Evolutionary conservation across 2,797 vertebrate species (phyloP), one percentile per base, ranked within the genome.

Genomic region (Chelon labrosus): DNA sequence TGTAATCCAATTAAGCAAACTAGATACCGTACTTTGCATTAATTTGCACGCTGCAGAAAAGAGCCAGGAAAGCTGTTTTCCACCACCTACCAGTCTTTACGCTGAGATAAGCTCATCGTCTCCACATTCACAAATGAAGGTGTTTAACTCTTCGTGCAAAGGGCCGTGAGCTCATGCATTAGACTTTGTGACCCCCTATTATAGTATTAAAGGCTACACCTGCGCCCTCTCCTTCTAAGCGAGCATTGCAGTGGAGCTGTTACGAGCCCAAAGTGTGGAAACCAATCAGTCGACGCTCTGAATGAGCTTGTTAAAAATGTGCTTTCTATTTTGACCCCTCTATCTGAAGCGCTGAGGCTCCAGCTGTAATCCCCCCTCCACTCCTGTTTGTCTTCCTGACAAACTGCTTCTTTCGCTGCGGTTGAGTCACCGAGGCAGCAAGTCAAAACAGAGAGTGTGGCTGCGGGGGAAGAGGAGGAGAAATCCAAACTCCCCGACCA

Each of bases 281-380:
- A 59, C 1, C 9, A 17, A 64, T 54, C 10, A 10, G 31, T 13
- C 58, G 2, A 13, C 17, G 14, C 25, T 63, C 39, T 31, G 10
- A 65, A 62, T 37, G 17, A 65, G 42, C 22, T 61, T 14, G 10
- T 37, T 38, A 27, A 46, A 65, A 46, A 38, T 64, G 7, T 38
- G n/a, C 7, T 31, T 69, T 72, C 66, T 7, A 20, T 52, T 69
- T 39, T 54, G 53, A 42, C 70, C 35, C 37, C 10, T 70, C 56
- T 20, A 16, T 70, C 20, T 70, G 42, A 25, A 66, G 51, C 79
- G 87, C 88, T 72, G 41, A 67, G 66, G 68, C 76, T 70, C 55
- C 14, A 59, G 7, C 31, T 66, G 27, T 44, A 74, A 79, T 64
- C 62, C 53, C 66, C 41, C 50, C 14, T 8, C 42, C 17, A 11